Percentiles rank a stretch among this genome's conserved stretches.
These are phyloP conservation scores for Cataglyphis altisquamis DNA, from an alignment of 2,888 invertebrate species.

Conservation along the genomic window DNA sequence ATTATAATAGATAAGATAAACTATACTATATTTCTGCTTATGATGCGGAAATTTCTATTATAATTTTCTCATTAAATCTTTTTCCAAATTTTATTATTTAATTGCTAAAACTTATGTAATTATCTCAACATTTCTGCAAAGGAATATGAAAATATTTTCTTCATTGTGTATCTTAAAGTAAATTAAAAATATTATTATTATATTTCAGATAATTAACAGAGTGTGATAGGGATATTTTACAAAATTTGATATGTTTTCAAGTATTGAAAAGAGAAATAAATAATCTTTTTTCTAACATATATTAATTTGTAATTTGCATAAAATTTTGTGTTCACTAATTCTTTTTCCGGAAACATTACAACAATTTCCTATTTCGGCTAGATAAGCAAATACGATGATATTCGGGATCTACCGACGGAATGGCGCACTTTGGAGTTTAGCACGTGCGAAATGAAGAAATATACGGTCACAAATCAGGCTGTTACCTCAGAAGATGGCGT, in stretches of 20 bases:
- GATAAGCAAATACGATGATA: constrained; percentile 48
- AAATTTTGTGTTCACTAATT: constrained; percentile 36
- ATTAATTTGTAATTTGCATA: background rate
- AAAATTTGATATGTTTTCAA: background rate
- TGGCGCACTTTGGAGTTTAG: constrained; percentile 43
- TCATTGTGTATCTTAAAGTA: background rate
- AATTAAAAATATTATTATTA: constrained; percentile 23
- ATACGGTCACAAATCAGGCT: constrained; percentile 66
- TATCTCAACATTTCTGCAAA: background rate
- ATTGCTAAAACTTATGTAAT: constrained; percentile 11
- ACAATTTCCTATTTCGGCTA: constrained; percentile 47
- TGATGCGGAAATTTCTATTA: background rate
- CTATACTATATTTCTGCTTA: background rate
- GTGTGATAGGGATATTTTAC: background rate
- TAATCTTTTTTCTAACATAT: background rate
- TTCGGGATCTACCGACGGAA: constrained; percentile 16
- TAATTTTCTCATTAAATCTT: background rate
- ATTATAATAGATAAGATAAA: background rate
- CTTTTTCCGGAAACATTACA: background rate
- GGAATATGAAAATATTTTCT: background rate
- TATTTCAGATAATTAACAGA: background rate
- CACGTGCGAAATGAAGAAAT: constrained; percentile 72
- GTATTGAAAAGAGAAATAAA: background rate
- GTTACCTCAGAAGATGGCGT: constrained; percentile 53
- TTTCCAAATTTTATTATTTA: background rate